These are phyloP conservation scores for Epistrophe grossulariae DNA, from an alignment of 2,888 invertebrate species.

Conservation along the genomic window DNA sequence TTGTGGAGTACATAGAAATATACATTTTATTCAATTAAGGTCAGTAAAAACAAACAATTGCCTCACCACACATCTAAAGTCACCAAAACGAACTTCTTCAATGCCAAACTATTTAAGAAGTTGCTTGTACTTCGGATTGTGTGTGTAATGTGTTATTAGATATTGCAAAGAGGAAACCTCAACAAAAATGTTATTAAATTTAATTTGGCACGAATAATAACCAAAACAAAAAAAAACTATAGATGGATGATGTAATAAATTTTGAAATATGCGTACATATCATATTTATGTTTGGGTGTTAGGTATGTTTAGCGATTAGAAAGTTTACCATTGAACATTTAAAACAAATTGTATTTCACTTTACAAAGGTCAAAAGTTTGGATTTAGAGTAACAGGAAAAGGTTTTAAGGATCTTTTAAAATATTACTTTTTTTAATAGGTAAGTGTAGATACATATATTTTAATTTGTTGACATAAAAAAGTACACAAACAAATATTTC, in stretches of 20 bases:
- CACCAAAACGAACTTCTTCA: constrained; percentile 7
- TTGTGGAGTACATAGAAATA: background rate
- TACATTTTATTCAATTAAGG: constrained; percentile 4
- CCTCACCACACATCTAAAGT: background rate
- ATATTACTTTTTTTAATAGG: too few relatives aligned
- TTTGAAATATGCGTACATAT: constrained; percentile 1
- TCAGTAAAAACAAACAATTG: constrained; percentile 10
- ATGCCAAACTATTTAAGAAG: constrained; percentile 27
- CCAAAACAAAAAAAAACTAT: background rate
- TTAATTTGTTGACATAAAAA: too few relatives aligned
- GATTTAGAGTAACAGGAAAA: too few relatives aligned
- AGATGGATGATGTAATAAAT: constrained; percentile 1
- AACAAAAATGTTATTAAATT: constrained; percentile 16
- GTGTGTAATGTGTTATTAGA: background rate
- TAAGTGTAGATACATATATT: too few relatives aligned
- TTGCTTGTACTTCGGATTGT: background rate
- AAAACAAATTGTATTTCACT: too few relatives aligned
- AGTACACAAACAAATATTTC: too few relatives aligned
- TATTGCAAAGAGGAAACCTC: background rate
- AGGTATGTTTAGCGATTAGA: too few relatives aligned
- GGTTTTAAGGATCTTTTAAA: too few relatives aligned
- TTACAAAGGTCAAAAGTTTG: too few relatives aligned
- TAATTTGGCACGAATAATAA: constrained; percentile 23
- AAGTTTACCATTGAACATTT: too few relatives aligned
- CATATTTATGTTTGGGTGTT: background rate